Evolutionary conservation across 2,888 invertebrate species (phyloP), one percentile per base, ranked within the genome.

Genomic region (Bursaphelenchus okinawaensis): DNA sequence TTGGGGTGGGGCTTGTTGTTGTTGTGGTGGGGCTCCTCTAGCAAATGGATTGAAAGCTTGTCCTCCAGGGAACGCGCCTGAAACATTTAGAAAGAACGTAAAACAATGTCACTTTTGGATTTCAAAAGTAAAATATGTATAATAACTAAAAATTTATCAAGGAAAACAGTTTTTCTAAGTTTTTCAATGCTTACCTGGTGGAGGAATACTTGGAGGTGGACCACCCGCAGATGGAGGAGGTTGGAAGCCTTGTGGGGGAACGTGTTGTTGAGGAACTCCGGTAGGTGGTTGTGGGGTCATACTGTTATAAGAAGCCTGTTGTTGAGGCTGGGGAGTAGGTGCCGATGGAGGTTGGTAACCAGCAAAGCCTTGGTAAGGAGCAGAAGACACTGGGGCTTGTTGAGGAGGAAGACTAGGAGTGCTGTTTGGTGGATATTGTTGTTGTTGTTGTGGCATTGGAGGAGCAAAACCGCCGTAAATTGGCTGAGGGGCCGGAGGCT

Each of bases 191-290:
- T 40, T 40, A 40, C 40, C 40, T 12, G 40, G 3, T 12, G 40
- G 40, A 40, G 40, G 40, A 40, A 40, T 40, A 40, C 16, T 16
- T 40, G 40, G 60, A 20, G 60, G 60, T 50, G 60, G 60, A 20
- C 50, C 60, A 22, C 50, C 24, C 19, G 19, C 12, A 26, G 12
- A n/a, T 24, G 22, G 23, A n/a, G 51, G 50, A 23, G 50, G 54
- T 7, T 26, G 60, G 60, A 60, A 23, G 12, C 54, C 54, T n/a
- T 20, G n/a, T 54, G 60, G 51, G 1, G 52, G 23, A 8, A n/a
- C 60, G 22, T 50, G 51, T 12, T 60, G 60, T n/a, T 50, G 40
- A 40, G 40, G 60, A 22, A 20, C 23, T 12, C 23, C 20, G 20
- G 16, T 12, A 9, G 20, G 51, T 23, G 31, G 51, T 19, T 20